Evolutionary conservation across 1,140 invertebrate genomes (phyloP), one percentile per base, ranked within the genome.

Genomic region (Sitodiplosis mosellana): DNA sequence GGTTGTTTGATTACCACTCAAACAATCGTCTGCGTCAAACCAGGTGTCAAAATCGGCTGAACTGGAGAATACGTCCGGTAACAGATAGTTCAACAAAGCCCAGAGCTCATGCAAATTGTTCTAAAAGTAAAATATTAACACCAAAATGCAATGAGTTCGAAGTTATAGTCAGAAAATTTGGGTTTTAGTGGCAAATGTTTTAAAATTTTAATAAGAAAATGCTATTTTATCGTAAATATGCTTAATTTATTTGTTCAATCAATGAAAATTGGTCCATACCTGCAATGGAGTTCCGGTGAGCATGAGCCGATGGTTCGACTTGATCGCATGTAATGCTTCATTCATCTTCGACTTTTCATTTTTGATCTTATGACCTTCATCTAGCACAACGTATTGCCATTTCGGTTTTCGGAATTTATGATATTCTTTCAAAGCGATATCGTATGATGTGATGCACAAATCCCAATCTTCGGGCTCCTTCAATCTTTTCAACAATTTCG

Each of bases 111-210:
- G 82, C 14, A 98, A 69, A 58, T 91, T 93, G 68, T 98, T 98
- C 63, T 98, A 93, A 71, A 98, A 83, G 3, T 93, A 93, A n/a
- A 93, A 97, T n/a, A n/a, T n/a, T n/a, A n/a, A n/a, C n/a, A n/a
- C n/a, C n/a, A 33, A 93, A 93, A 17, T 92, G 95, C 45, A 96
- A 67, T n/a, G 96, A 69, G n/a, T n/a, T n/a, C n/a, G n/a, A n/a
- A n/a, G n/a, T n/a, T n/a, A n/a, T n/a, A n/a, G n/a, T n/a, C n/a
- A n/a, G n/a, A n/a, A n/a, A n/a, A n/a, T n/a, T n/a, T n/a, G n/a
- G n/a, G n/a, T n/a, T n/a, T n/a, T n/a, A n/a, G n/a, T n/a, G n/a
- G n/a, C n/a, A n/a, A n/a, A n/a, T n/a, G n/a, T n/a, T n/a, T n/a
- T n/a, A n/a, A n/a, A n/a, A n/a, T n/a, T n/a, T n/a, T n/a, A n/a